phyloP scores from a whole-genome alignment of 2,797 vertebrate genomes.

The Pipistrellus nathusii region DNA sequence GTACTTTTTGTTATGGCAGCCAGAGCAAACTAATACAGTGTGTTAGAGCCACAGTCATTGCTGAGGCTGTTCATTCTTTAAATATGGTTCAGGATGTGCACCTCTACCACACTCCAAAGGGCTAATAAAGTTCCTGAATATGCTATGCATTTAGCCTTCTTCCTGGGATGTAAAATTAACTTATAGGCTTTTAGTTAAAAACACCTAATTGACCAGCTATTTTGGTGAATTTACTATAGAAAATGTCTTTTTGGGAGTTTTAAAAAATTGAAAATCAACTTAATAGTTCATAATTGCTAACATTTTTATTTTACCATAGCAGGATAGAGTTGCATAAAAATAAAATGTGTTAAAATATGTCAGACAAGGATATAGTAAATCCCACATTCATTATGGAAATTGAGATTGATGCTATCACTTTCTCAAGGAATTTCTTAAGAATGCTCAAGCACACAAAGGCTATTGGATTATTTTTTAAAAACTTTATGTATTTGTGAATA shows the following conservation, averaged over 20 bases:
- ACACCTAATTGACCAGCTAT: background rate
- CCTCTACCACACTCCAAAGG: background rate
- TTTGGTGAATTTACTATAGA: slow-evolving; percentile 28
- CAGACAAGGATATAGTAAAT: slow-evolving; percentile 27
- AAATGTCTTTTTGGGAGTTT: background rate
- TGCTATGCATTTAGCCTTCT: background rate
- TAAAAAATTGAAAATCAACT: slow-evolving; percentile 48
- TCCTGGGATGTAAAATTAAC: background rate
- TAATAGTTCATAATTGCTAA: slow-evolving; percentile 35
- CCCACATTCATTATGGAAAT: slow-evolving; percentile 2
- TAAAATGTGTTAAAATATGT: slow-evolving; percentile 41
- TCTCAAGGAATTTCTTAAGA: slow-evolving; percentile 27
- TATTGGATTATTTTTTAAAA: background rate
- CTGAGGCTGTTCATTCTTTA: background rate
- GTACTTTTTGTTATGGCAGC: background rate
- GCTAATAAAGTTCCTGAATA: background rate
- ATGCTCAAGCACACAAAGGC: background rate
- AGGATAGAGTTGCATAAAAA: slow-evolving; percentile 53
- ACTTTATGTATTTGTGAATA: background rate
- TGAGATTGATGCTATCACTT: background rate
- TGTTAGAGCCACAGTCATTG: background rate
- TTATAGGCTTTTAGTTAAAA: slow-evolving; percentile 27
- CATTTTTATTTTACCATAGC: background rate
- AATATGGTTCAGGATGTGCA: background rate
- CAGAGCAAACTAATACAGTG: background rate